Conservation (phyloP, 2,113 vertebrate species). For the Podarcis raffonei region DNA sequence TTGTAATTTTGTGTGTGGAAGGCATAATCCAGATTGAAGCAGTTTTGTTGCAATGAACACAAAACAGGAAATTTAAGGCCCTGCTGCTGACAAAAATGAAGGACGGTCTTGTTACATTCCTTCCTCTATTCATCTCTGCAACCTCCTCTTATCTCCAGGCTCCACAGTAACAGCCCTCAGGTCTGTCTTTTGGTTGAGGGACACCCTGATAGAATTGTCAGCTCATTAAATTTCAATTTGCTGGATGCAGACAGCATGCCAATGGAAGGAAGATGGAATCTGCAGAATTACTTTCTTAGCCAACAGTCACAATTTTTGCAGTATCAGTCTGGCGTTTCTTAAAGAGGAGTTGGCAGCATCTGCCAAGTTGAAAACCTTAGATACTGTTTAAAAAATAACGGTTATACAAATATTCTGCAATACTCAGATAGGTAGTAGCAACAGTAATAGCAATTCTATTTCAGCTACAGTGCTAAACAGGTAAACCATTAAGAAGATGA, state of each 20-base stretch:
- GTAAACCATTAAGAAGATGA: not conserved
- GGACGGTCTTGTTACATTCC: constrained; percentile 2
- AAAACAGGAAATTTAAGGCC: constrained; percentile 25
- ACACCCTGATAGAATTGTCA: not conserved
- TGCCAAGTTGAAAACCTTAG: not conserved
- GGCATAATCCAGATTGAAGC: not conserved
- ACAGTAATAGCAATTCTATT: not conserved
- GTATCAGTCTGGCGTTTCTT: not conserved
- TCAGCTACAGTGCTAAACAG: not conserved
- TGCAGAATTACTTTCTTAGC: constrained; percentile 22
- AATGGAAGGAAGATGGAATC: constrained; percentile 12
- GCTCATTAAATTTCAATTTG: constrained; percentile 37
- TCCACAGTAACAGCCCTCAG: constrained; percentile 19
- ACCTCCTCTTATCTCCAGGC: constrained; percentile 27
- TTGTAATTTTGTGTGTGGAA: not conserved
- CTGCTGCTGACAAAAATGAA: not conserved
- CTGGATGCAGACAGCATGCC: constrained; percentile 16
- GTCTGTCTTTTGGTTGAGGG: constrained; percentile 45
- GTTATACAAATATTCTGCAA: not conserved
- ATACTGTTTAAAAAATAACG: no score
- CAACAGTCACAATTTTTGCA: not conserved
- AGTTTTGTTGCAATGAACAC: constrained; percentile 20
- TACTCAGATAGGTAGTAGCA: not conserved
- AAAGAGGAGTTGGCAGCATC: constrained; percentile 28
- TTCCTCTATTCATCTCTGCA: constrained; percentile 33